phyloP scores from a whole-genome alignment of 2,888 invertebrate species.

The Lycia hirtaria region DNA sequence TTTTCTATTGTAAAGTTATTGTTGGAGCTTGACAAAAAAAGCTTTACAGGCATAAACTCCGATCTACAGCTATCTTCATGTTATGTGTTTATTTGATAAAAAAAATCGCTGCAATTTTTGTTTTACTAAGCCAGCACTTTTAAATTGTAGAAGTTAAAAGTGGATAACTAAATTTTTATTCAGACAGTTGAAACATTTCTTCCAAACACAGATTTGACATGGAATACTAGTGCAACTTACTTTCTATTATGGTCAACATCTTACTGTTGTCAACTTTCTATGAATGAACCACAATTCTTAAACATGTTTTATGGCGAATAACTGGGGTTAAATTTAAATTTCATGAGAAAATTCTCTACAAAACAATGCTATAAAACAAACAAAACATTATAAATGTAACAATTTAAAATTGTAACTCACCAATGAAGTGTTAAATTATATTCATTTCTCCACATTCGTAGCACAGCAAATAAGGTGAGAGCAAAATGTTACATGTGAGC shows the following conservation, averaged over 20 bases:
- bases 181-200: neutral
- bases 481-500: conserved; percentile 35
- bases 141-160: too few relatives aligned
- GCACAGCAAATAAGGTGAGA: conserved; percentile 27
- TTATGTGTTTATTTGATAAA: too few relatives aligned
- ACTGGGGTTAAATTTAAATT: conserved; percentile 2
- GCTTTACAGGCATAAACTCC: too few relatives aligned
- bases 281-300: conserved; percentile 3
- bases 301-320: neutral
- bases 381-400: neutral
- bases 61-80: too few relatives aligned
- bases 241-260: neutral
- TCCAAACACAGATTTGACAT: neutral
- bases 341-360: conserved; percentile 6
- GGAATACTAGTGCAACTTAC: neutral
- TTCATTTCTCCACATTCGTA: conserved; percentile 29
- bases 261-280: conserved; percentile 6
- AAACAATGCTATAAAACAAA: neutral
- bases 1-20: too few relatives aligned
- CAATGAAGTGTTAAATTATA: conserved; percentile 29
- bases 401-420: conserved; percentile 25
- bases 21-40: too few relatives aligned
- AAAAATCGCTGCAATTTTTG: too few relatives aligned
- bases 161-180: too few relatives aligned
- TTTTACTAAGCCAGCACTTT: too few relatives aligned